Conservation (phyloP, 64 coral and sea anemone genomes). For the Porites lutea region DNA sequence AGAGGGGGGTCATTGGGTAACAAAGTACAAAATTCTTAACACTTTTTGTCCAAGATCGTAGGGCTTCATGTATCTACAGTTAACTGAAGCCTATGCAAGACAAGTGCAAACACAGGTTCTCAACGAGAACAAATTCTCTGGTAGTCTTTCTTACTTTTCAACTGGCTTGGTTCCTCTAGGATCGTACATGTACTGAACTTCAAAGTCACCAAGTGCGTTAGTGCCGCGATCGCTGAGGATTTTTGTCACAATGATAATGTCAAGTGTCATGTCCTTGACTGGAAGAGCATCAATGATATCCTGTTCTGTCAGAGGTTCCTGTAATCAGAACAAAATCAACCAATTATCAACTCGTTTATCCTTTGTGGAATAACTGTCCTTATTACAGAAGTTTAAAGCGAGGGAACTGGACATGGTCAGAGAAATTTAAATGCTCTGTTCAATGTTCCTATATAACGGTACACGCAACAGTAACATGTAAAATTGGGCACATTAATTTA, state of each 20-base stretch:
- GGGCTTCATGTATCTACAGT: no score
- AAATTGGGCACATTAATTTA: no score
- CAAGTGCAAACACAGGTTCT: no score
- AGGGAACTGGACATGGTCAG: not conserved
- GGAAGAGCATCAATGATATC: conserved; percentile 90
- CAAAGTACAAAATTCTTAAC: no score
- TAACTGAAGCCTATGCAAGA: no score
- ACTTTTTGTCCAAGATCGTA: no score
- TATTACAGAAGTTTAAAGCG: not conserved
- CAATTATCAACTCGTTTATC: no score
- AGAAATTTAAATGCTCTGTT: no score
- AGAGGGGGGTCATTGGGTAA: no score
- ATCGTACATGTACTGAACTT: conserved; percentile 96
- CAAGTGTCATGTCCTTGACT: conserved; percentile 93
- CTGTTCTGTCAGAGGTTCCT: conserved; percentile 82
- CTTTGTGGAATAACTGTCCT: not conserved
- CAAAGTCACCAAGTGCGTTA: conserved; percentile 92
- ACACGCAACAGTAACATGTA: no score
- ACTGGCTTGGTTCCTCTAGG: conserved; percentile 86
- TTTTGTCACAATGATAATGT: conserved; percentile 98
- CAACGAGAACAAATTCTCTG: not conserved
- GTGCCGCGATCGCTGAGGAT: conserved; percentile 99
- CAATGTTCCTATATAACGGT: no score
- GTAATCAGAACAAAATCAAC: not conserved
- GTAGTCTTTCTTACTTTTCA: conserved; percentile 61